Evolutionary conservation across 2,797 vertebrate species (phyloP), one percentile per base, ranked within the genome.

Genomic region (Hafferia zeledoni): DNA sequence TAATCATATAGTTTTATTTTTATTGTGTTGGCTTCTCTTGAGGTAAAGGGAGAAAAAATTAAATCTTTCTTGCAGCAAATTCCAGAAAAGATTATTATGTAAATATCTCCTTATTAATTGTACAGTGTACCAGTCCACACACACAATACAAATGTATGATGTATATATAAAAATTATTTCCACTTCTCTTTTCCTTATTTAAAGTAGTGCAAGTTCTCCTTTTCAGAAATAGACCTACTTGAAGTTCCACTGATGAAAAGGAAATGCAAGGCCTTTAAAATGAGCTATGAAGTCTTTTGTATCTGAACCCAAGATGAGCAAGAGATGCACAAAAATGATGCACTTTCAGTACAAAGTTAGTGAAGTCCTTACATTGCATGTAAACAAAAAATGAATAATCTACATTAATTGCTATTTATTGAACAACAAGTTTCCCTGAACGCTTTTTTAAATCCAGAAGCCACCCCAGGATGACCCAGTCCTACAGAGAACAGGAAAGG

Each of bases 141-240:
- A 52, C 17, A 59, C 55, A 67, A 60, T 63, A 71, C 12, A 93
- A 76, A 91, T 24, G 46, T 11, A 80, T 4, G 7, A 68, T 17
- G 17, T 30, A 37, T 11, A 65, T 25, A 63, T 20, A 83, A 18
- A 88, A 92, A 64, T 43, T 56, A 88, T 49, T 94, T 91, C 59
- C 74, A 68, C 30, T 90, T 94, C 59, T 86, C 57, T 77, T 70
- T 93, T 55, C 56, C 70, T 87, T 89, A 67, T 49, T 89, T 15
- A 49, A 80, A 90, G 76, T 55, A 87, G 28, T 47, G 5, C 67
- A 94, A 72, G 64, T 61, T 81, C 78, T 90, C 55, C 33, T 60
- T 63, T 81, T 87, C 87, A 84, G 67, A 80, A 96, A 91, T 68
- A 94, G 93, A 81, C 33, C 86, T 84, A 92, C 87, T 71, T 84